Evolutionary conservation across 2,797 vertebrate genomes (phyloP), one percentile per base, ranked within the genome.

Genomic region (Acipenser oxyrinchus): DNA sequence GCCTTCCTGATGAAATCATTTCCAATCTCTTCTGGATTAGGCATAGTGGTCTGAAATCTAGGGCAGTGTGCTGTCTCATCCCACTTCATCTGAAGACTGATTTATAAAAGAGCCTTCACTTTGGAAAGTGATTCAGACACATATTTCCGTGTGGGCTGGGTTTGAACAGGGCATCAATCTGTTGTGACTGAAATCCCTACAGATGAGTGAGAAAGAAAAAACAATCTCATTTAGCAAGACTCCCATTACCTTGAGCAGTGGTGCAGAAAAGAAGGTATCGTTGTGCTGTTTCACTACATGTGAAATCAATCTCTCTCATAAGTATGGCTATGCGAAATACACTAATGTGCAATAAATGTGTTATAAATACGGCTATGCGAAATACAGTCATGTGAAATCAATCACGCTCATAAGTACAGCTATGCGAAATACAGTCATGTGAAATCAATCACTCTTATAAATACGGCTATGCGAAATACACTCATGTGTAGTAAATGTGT

Each of bases 71-170:
- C 52, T 13, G 13, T 48, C 49, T 13, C 13, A 66, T 59, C 37
- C 65, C 37, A 18, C 52, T 48, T 58, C 57, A 59, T 59, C 53
- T 37, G 10, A 59, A 59, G 65, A 58, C 59, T 51, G 57, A 66
- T 59, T 59, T 48, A 49, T 51, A 55, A 15, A 66, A 13, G 4
- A 37, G 23, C 23, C 23, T 37, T 37, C 23, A 37, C 23, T 37
- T 37, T 37, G 23, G 23, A 2, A 37, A 37, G 4, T 37, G 23
- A 37, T 37, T 37, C 23, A 3, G 23, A 37, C 23, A 37, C 23
- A 37, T 37, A 37, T 37, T 37, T 37, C n/a, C 18, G 7, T 11
- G 11, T 37, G 37, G 11, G 57, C 10, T 8, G 10, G 12, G 4
- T 10, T 59, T n/a, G 6, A n/a, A 59, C 6, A 53, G 53, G 5